A percentile compares a stretch with the other conserved stretches of the same genome.
Conservation (phyloP, 1,140 invertebrate genomes). For the Bathynomus jamesi region DNA sequence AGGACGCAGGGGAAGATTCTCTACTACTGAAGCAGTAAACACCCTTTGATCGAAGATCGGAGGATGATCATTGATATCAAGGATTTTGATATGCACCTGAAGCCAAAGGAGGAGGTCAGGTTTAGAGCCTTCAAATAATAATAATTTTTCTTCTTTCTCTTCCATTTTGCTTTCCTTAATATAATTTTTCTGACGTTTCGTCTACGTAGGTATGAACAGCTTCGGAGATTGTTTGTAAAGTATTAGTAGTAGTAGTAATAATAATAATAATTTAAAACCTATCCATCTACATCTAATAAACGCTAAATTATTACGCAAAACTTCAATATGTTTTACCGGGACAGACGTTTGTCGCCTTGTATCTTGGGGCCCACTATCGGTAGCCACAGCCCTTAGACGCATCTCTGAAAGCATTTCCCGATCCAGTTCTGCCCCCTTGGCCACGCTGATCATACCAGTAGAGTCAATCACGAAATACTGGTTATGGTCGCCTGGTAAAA, state of each 20-base stretch:
- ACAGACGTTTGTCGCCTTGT: conserved; percentile 60
- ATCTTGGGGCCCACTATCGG: conserved; percentile 63
- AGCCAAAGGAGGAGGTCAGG: no score
- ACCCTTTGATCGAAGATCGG: conserved; percentile 65
- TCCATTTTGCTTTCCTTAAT: background rate
- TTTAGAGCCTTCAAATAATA: no score
- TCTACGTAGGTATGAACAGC: no score
- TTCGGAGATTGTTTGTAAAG: no score
- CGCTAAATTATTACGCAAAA: no score
- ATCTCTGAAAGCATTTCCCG: conserved; percentile 63
- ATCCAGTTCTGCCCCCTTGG: conserved; percentile 63
- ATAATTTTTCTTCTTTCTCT: background rate
- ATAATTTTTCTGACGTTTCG: no score
- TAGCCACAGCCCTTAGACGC: conserved; percentile 66
- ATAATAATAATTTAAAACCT: background rate
- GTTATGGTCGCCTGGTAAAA: conserved; percentile 37
- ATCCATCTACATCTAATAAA: no score
- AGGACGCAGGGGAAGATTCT: conserved; percentile 67
- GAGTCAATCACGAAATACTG: conserved; percentile 44
- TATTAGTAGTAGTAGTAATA: background rate
- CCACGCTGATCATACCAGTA: conserved; percentile 43
- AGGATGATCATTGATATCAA: conserved; percentile 75
- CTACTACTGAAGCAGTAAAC: conserved; percentile 69
- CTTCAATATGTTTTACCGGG: no score
- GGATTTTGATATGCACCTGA: conserved; percentile 57